Conservation (phyloP, 2,113 vertebrate genomes). For the Nyctibius bracteatus region DNA sequence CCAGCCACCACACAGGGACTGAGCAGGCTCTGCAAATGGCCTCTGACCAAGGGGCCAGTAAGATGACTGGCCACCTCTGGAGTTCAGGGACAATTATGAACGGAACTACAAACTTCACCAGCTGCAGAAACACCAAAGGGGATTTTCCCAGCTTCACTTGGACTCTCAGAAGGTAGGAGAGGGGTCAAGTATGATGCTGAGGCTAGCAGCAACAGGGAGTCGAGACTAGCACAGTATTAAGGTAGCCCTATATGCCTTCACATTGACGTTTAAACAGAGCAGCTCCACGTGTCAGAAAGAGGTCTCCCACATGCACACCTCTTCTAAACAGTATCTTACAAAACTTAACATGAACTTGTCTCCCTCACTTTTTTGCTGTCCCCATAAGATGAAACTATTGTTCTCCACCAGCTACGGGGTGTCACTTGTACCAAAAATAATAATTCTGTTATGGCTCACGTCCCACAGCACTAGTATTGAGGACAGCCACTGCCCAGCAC, state of each 20-base stretch:
- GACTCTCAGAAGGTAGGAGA: neutral
- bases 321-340: neutral
- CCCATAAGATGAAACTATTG: neutral
- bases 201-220: neutral
- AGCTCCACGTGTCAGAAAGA: neutral
- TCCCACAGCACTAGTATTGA: neutral
- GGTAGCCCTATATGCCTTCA: neutral
- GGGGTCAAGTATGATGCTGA: neutral
- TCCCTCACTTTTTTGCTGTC: neutral
- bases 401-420: neutral
- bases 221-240: neutral
- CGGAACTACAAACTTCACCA: neutral
- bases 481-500: neutral
- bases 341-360: neutral
- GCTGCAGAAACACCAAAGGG: neutral
- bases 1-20: neutral
- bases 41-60: neutral
- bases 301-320: neutral
- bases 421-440: neutral
- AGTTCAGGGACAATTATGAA: neutral
- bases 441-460: neutral
- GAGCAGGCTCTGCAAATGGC: neutral
- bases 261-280: neutral
- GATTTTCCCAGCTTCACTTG: neutral
- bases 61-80: neutral